Conservation (phyloP, 2,888 invertebrate genomes). For the Rhingia rostrata region DNA sequence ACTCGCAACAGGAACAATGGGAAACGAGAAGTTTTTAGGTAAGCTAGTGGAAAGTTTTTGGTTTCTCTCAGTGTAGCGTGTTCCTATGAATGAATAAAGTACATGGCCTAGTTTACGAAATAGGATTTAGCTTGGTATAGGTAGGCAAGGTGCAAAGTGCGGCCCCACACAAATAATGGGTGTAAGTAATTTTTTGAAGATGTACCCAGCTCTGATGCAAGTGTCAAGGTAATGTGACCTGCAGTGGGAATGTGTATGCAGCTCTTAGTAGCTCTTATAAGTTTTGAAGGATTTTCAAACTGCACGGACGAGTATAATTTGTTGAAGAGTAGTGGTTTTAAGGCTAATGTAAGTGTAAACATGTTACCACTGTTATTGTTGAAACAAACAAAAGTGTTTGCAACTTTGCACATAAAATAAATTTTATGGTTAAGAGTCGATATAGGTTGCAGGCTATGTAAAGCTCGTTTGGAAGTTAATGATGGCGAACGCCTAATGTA, state of each 20-base stretch:
- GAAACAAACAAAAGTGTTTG: too few species aligned
- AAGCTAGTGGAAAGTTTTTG: conserved; percentile 7
- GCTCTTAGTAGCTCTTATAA: background rate
- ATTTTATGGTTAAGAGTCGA: too few species aligned
- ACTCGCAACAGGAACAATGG: conserved; percentile 35
- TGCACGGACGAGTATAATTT: too few species aligned
- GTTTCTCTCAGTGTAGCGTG: background rate
- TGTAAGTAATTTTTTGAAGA: conserved; percentile 9
- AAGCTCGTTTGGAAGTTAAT: too few species aligned
- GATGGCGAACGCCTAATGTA: too few species aligned
- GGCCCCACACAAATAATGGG: conserved; percentile 9
- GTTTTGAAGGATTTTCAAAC: too few species aligned
- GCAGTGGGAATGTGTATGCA: background rate
- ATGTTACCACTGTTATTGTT: too few species aligned
- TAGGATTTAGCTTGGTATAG: background rate
- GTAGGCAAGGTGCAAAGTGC: conserved; percentile 6
- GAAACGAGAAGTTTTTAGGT: conserved; percentile 48
- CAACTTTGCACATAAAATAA: too few species aligned
- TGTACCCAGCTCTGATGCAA: background rate
- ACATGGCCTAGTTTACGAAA: conserved; percentile 17
- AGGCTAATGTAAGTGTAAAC: too few species aligned
- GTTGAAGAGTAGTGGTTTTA: too few species aligned
- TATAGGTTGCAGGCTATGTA: too few species aligned
- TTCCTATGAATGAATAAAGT: conserved; percentile 7
- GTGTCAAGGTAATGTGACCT: conserved; percentile 1